phyloP scores from a whole-genome alignment of 2,888 invertebrate genomes.

The Chouioia cunea region DNA sequence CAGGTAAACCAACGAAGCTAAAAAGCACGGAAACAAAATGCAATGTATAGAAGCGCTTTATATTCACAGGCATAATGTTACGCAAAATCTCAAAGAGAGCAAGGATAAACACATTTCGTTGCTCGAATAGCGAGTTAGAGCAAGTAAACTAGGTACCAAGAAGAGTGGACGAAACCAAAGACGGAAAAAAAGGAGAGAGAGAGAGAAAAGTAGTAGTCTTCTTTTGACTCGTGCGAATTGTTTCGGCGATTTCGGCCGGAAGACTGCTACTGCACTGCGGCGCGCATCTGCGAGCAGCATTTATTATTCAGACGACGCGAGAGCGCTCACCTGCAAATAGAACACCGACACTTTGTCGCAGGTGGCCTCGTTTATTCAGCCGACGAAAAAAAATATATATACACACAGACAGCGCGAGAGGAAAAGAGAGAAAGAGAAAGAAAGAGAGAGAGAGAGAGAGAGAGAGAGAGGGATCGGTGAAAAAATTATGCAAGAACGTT shows the following conservation, averaged over 20 bases:
- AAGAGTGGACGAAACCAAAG: not conserved
- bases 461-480: conserved; percentile 21
- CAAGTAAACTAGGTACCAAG: not conserved
- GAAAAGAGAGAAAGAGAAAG: conserved; percentile 4
- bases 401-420: not conserved
- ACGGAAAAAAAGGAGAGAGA: not conserved
- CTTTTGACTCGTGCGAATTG: conserved; percentile 29
- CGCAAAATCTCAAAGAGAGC: no score
- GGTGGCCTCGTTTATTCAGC: conserved; percentile 1
- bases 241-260: conserved; percentile 37
- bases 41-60: no score
- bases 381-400: no score
- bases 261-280: conserved; percentile 54
- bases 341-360: conserved; percentile 47
- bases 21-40: conserved; percentile 22
- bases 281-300: conserved; percentile 56
- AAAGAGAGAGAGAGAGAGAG: conserved; percentile 20
- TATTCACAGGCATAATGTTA: no score
- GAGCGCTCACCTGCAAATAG: conserved; percentile 42
- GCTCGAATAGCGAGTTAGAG: not conserved
- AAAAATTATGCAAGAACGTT: conserved; percentile 8
- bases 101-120: not conserved
- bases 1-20: conserved; percentile 29
- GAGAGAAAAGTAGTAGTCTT: conserved; percentile 3
- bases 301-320: conserved; percentile 52